These are phyloP conservation scores for Drosophila mulleri DNA, from an alignment of 2,888 invertebrate species.

Conservation along the genomic window DNA sequence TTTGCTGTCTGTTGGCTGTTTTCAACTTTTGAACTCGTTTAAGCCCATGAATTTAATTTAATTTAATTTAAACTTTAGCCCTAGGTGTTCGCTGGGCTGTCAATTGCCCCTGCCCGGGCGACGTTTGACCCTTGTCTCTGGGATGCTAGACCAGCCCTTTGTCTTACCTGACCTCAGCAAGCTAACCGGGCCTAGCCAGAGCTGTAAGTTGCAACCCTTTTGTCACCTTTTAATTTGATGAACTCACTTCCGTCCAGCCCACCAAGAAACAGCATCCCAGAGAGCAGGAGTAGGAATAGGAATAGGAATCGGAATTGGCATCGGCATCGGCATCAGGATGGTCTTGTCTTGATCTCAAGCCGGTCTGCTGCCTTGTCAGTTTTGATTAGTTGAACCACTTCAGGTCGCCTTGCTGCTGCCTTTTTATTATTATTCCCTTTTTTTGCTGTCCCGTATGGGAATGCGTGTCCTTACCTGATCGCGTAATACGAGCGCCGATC, in stretches of 20 bases:
- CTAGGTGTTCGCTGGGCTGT: constrained; percentile 48
- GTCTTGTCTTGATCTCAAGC: constrained; percentile 60
- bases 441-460: constrained; percentile 65
- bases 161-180: constrained; percentile 66
- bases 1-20: constrained; percentile 26
- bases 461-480: constrained; percentile 59
- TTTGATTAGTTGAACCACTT: constrained; percentile 78
- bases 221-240: constrained; percentile 76
- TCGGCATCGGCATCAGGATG: constrained; percentile 24
- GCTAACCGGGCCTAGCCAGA: constrained; percentile 22
- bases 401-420: constrained; percentile 36
- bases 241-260: constrained; percentile 70
- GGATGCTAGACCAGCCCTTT: constrained; percentile 49
- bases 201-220: constrained; percentile 70
- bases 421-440: background rate
- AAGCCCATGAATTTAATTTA: constrained; percentile 73
- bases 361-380: constrained; percentile 77
- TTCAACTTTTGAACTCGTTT: constrained; percentile 70
- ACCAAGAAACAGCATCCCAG: constrained; percentile 37
- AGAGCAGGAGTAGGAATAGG: background rate
- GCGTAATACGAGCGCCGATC: constrained; percentile 65
- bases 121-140: constrained; percentile 66
- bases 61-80: constrained; percentile 77
- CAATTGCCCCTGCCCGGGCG: constrained; percentile 46
- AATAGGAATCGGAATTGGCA: constrained; percentile 6